A percentile compares a stretch with the other conserved stretches of the same genome.
Evolutionary conservation across 1,140 invertebrate genomes (phyloP).

Genomic region (Metaphire vulgaris): DNA sequence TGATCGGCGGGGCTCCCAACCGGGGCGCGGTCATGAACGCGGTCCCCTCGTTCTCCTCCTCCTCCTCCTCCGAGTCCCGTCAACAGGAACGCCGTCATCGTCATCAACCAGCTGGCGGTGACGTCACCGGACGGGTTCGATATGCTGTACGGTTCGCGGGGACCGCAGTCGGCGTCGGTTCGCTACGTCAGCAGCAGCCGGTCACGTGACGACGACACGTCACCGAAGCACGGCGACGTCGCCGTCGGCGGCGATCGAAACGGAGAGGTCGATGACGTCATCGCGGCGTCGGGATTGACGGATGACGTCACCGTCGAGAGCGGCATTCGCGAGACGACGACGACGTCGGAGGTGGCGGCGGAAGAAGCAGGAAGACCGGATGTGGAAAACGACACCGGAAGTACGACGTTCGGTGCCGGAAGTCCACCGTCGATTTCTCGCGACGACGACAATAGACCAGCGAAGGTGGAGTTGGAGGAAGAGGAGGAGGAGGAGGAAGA

Average conservation of each 20-base stretch:
- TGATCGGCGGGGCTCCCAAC: no score
- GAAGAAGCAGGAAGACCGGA: no score
- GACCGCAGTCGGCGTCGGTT: background rate
- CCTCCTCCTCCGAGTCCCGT: background rate
- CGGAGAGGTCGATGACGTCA: background rate
- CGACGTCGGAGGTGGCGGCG: background rate
- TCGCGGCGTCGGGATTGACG: background rate
- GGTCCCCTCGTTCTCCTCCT: background rate
- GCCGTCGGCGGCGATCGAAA: background rate
- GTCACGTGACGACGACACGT: background rate
- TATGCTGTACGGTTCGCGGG: background rate
- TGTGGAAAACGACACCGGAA: no score
- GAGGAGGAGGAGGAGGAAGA: no score
- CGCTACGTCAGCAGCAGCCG: background rate
- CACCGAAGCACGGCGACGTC: background rate
- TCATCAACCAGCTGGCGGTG: background rate
- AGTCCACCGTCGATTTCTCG: background rate
- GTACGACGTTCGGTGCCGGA: no score
- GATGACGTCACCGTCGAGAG: background rate
- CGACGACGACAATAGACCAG: background rate
- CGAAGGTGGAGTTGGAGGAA: background rate
- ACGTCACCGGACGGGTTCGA: background rate
- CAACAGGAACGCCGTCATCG: background rate
- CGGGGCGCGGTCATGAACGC: no score
- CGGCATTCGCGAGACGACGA: background rate